Base-by-base conservation (phyloP, 2,888 invertebrate species). In the Spisula solida region DNA sequence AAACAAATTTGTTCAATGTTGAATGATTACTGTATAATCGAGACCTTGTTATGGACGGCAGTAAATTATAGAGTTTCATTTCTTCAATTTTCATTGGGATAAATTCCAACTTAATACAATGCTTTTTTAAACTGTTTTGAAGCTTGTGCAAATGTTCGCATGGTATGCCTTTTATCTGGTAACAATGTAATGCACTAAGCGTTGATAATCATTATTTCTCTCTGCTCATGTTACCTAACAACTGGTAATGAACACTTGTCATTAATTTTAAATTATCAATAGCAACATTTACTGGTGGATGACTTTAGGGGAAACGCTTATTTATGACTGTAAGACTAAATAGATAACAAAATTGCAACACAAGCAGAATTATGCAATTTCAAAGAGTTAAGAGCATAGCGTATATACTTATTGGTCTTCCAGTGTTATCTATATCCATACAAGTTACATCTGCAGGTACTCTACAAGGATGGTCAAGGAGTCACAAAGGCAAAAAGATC, bases 1-100 rank as follows among this genome's bases (percentile, higher is more conserved):
- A 87, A 82, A 82, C 79, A 87, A 87, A 87, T 90, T 87, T 85
- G 87, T 78, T 85, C 82, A 90, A 82, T 82, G 82, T 83, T 88
- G 60, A 89, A 87, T 87, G 70, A 87, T 87, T 85, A 85, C 81
- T 60, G 41, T 82, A 88, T 85, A 81, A 85, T 82, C 81, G 78
- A 79, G 85, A 82, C 60, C 56, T 82, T n/a, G 78, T 79, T 81
- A 79, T 20, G 14, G 55, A 31, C n/a, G 8, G 79, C 12, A 41
- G 47, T 85, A 85, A 78, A 85, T 85, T 85, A 79, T 85, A 48
- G 75, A 48, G 75, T 84, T 84, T 84, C 84, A 70, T 51, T 25
- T 25, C 14, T 56, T 81, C 31, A 81, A 51, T 56, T 51, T 25
- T 51, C 31, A 56, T 51, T 55, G 2, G 25, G 81, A 25, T 16